Base-by-base conservation (phyloP, 1,140 invertebrate genomes). In the Drosophila equinoxialis region DNA sequence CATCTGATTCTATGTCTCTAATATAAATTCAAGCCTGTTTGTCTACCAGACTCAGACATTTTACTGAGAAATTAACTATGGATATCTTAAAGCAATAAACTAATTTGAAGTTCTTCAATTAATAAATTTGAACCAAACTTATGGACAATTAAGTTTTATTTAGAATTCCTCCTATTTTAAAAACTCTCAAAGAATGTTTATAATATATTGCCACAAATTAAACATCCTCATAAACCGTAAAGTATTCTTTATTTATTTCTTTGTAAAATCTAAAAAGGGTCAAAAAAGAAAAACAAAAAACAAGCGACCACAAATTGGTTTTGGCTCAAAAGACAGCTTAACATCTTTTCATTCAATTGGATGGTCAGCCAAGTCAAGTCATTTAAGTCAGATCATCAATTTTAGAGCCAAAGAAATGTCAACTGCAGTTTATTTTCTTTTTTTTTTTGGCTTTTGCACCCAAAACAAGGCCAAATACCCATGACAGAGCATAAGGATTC, bases 321-420 rank as follows among this genome's bases (percentile, higher is more conserved):
- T 33, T 57, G 26, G 54, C 23, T 33, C 26, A 57, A n/a, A 30
- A n/a, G 26, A 33, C 30, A 57, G 45, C 45, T 23, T 23, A 11
- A 20, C 17, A 64, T 66, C 54, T 63, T 39, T 48, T 68, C 45
- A 61, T 66, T 77, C 45, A 51, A 51, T 68, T 74, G 66, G 48
- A 39, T 58, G 68, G 7, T 57, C 67, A 61, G 65, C 37, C 45
- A 58, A 65, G 63, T 67, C 66, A 66, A 54, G 45, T 26, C 58
- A 67, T 51, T 65, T 41, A 14, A 42, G 61, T 61, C 20, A 72
- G 69, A 90, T 87, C 84, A 90, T 89, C 77, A 87, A 90, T 86
- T 81, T 86, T 75, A 79, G 78, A 72, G 54, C 68, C 65, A 41
- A 54, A 51, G 17, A 71, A 48, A 86, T 86, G 82, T 86, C 82